Evolutionary conservation across 2,113 vertebrate species (phyloP), one percentile per base, ranked within the genome.

Genomic region (Paralichthys olivaceus): DNA sequence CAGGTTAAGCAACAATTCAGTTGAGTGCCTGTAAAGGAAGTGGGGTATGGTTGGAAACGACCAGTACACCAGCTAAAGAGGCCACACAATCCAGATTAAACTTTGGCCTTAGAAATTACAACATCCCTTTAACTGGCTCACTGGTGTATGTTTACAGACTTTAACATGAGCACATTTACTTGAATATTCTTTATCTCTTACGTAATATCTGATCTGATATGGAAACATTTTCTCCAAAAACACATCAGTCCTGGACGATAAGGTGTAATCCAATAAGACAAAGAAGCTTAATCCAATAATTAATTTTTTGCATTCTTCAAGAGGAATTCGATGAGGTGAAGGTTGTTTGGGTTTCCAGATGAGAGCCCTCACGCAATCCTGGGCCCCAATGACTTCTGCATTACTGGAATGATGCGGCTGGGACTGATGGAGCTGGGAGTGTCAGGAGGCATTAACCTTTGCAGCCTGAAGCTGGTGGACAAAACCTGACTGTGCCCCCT

Each of bases 1-100:
- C 90, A 86, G 92, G 92, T 94, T 93, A 94, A 94, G 93, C 94
- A 94, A 94, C 90, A 87, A 91, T 94, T 93, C 92, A 90, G 75
- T 81, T 81, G 83, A 91, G 85, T 90, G 91, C 88, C 88, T 87
- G 84, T 92, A 88, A 90, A 84, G 86, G 84, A 90, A 83, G 88
- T 80, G 69, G 72, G 78, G 66, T 85, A 74, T 69, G 80, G 81
- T 76, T 79, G 79, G 83, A 80, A 80, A 81, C 80, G 89, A 84
- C 77, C 72, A 63, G 83, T 53, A 26, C 77, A 90, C 85, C 80
- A 87, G 83, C 72, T 72, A 80, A 80, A 89, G 53, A 79, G 84
- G 80, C 73, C 67, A 70, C 49, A 71, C 67, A 79, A 78, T 69
- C 49, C 70, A 71, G 69, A 81, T 88, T 80, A 83, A 87, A 86